Conservation (phyloP, 2,113 vertebrate species). For the Coryphaenoides rupestris region DNA sequence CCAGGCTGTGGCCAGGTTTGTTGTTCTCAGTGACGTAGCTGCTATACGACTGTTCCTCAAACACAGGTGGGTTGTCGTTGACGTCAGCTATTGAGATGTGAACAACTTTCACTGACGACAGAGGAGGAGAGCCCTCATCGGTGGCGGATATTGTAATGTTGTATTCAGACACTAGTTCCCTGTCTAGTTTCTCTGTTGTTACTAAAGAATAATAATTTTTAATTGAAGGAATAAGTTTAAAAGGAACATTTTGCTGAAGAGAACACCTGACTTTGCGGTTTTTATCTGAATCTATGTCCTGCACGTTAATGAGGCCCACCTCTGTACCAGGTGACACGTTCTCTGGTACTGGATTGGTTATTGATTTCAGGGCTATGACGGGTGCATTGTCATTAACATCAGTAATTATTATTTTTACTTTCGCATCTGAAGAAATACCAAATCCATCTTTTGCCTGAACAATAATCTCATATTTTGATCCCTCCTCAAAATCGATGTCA, state of each 20-base stretch:
- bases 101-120: conserved; percentile 50
- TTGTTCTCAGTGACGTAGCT: conserved; percentile 68
- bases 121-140: conserved; percentile 62
- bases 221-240: conserved; percentile 64
- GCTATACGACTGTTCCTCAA: conserved; percentile 53
- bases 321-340: conserved; percentile 25
- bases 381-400: conserved; percentile 76
- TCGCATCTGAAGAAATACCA: conserved; percentile 62
- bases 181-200: conserved; percentile 44
- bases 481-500: conserved; percentile 70
- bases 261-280: conserved; percentile 64
- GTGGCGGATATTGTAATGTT: conserved; percentile 54
- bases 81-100: conserved; percentile 64
- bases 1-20: conserved; percentile 67
- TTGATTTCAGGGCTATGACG: conserved; percentile 59
- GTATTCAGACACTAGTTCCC: conserved; percentile 42
- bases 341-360: conserved; percentile 59
- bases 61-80: conserved; percentile 72
- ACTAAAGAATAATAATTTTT: conserved; percentile 62
- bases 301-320: conserved; percentile 65
- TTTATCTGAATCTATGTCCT: conserved; percentile 62
- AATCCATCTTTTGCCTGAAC: conserved; percentile 70
- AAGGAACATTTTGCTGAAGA: conserved; percentile 56
- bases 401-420: conserved; percentile 58
- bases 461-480: conserved; percentile 64